A percentile compares a stretch with the other conserved stretches of the same genome.
phyloP scores from a whole-genome alignment of 53 echinoderm and acorn worm species.

The Zoroaster sp. region DNA sequence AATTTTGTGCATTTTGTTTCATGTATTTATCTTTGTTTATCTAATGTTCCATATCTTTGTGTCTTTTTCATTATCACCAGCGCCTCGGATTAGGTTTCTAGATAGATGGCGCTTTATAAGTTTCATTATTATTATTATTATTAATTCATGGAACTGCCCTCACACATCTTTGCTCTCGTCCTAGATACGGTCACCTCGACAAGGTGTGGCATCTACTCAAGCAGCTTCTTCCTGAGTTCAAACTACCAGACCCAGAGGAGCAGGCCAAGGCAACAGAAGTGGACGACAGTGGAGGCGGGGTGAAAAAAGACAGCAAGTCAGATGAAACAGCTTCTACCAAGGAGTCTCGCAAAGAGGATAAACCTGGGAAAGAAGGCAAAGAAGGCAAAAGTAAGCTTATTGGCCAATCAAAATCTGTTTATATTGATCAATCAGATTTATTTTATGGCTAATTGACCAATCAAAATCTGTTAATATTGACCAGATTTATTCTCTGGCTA shows the following conservation, averaged over 20 bases:
- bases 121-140: too few relatives aligned
- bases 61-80: too few relatives aligned
- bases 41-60: too few relatives aligned
- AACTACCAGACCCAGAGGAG: constrained; percentile 75
- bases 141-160: too few relatives aligned
- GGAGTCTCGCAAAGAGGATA: constrained; percentile 77
- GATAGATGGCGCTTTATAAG: too few relatives aligned
- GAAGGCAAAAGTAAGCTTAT: constrained; percentile 75
- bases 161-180: too few relatives aligned
- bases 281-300: constrained; percentile 16
- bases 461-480: too few relatives aligned
- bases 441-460: background rate
- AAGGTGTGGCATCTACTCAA: constrained; percentile 91
- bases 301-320: constrained; percentile 69
- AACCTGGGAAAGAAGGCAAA: constrained; percentile 66
- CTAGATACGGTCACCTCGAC: constrained; percentile 92
- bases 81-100: too few relatives aligned
- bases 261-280: constrained; percentile 26
- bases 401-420: background rate
- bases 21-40: too few relatives aligned
- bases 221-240: constrained; percentile 87
- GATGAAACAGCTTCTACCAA: constrained; percentile 71
- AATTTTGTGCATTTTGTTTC: too few relatives aligned
- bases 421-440: background rate
- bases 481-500: too few relatives aligned